Percentiles rank a stretch among this genome's conserved stretches.
These are phyloP conservation scores for Harmothoe impar DNA, from an alignment of 2,888 invertebrate species.

Conservation along the genomic window DNA sequence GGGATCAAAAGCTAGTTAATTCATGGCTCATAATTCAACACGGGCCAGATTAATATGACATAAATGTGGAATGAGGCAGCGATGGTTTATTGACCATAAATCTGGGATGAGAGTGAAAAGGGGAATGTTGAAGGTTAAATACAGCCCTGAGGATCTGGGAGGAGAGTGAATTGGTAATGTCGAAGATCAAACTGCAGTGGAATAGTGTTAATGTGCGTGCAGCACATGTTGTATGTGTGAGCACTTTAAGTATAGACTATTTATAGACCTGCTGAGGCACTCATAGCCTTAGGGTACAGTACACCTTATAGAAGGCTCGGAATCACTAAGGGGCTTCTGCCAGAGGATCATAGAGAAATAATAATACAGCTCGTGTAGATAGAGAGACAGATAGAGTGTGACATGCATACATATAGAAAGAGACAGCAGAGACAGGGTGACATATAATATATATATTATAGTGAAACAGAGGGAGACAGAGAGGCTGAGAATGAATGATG, in stretches of 20 bases:
- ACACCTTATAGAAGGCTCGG: no score
- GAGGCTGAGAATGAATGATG: no score
- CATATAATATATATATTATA: no score
- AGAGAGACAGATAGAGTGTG: no score
- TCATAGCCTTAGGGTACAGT: background rate
- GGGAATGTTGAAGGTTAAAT: background rate
- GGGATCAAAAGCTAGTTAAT: constrained; percentile 10
- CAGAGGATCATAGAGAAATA: no score
- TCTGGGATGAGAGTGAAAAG: background rate
- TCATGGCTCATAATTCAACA: background rate
- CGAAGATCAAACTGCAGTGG: background rate
- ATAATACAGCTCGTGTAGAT: no score
- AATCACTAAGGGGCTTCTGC: no score
- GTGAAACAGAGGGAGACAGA: no score
- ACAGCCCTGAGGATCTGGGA: background rate
- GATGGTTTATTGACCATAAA: background rate
- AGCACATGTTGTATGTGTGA: background rate
- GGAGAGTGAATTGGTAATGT: background rate
- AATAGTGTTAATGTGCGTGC: constrained; percentile 7
- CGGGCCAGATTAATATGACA: background rate
- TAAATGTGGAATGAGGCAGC: background rate
- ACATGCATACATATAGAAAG: no score
- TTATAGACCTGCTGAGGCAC: background rate
- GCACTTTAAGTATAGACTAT: background rate
- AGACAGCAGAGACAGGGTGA: no score